These are phyloP conservation scores for Pelobates fuscus DNA, from an alignment of 2,113 vertebrate genomes.

Conservation along the genomic window DNA sequence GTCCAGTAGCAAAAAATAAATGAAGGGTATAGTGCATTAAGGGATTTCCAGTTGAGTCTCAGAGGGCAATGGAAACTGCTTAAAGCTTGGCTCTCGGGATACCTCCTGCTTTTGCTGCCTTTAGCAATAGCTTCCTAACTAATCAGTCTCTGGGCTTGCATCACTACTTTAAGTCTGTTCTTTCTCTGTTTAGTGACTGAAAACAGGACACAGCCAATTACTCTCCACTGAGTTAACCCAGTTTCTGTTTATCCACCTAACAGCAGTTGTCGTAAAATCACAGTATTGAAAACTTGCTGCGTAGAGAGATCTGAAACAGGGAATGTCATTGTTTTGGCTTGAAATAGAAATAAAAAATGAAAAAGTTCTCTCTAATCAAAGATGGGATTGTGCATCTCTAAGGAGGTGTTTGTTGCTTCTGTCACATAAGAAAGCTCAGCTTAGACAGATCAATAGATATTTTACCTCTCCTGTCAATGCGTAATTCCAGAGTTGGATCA, in stretches of 20 bases:
- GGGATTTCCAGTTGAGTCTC: constrained; percentile 58
- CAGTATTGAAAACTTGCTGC: constrained; percentile 58
- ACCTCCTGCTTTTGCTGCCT: constrained; percentile 55
- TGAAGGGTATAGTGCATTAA: constrained; percentile 66
- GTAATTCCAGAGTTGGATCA: constrained; percentile 6
- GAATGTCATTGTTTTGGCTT: constrained; percentile 50
- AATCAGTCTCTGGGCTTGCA: constrained; percentile 71
- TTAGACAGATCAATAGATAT: constrained; percentile 26
- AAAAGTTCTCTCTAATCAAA: neutral
- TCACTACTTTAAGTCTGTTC: constrained; percentile 65
- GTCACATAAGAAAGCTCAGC: constrained; percentile 29
- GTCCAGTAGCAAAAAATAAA: constrained; percentile 68
- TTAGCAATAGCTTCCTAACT: constrained; percentile 67
- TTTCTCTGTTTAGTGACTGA: constrained; percentile 66
- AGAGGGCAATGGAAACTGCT: constrained; percentile 57
- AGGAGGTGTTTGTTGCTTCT: constrained; percentile 34
- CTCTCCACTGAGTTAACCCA: constrained; percentile 72
- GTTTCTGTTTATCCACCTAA: constrained; percentile 75
- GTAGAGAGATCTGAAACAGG: constrained; percentile 52
- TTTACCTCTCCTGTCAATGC: constrained; percentile 48
- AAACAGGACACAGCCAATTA: constrained; percentile 79
- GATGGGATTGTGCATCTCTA: constrained; percentile 40
- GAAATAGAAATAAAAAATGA: constrained; percentile 46
- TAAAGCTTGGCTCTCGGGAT: constrained; percentile 53
- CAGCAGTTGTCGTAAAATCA: constrained; percentile 56